Evolutionary conservation across 2,113 vertebrate genomes (phyloP).

Genomic region (Notothenia rossii): DNA sequence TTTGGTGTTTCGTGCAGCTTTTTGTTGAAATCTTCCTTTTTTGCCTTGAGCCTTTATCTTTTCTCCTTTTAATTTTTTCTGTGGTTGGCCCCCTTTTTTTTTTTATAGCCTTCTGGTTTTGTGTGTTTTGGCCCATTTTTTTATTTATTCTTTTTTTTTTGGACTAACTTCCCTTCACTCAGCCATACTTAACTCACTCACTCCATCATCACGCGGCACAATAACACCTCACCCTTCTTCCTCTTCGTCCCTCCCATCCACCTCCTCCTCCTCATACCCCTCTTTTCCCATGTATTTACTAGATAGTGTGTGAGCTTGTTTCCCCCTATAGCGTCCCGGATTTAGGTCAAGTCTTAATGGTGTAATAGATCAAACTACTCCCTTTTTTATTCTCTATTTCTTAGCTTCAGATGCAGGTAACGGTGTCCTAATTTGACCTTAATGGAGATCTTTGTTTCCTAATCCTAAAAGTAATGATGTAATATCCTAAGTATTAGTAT

Average conservation of each 20-base stretch:
- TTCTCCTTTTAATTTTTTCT: slow-evolving; percentile 53
- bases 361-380: slow-evolving; percentile 35
- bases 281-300: slow-evolving; percentile 14
- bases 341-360: slow-evolving; percentile 34
- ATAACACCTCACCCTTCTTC: slow-evolving; percentile 64
- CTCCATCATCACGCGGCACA: slow-evolving; percentile 58
- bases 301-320: slow-evolving; percentile 30
- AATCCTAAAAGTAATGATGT: neutral
- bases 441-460: neutral
- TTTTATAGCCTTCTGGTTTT: slow-evolving; percentile 65
- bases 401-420: slow-evolving; percentile 8
- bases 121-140: slow-evolving; percentile 66
- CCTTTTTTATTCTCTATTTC: slow-evolving; percentile 4
- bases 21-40: slow-evolving; percentile 72
- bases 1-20: slow-evolving; percentile 81
- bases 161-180: slow-evolving; percentile 57
- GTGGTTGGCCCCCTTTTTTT: slow-evolving; percentile 67
- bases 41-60: slow-evolving; percentile 71
- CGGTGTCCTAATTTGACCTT: neutral
- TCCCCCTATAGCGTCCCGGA: slow-evolving; percentile 23
- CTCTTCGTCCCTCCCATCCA: slow-evolving; percentile 56
- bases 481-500: neutral
- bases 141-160: slow-evolving; percentile 19
- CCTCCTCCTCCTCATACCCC: slow-evolving; percentile 26
- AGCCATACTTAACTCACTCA: slow-evolving; percentile 59